Evolutionary conservation across 2,797 vertebrate genomes (phyloP).

Genomic region (Notamacropus eugenii): DNA sequence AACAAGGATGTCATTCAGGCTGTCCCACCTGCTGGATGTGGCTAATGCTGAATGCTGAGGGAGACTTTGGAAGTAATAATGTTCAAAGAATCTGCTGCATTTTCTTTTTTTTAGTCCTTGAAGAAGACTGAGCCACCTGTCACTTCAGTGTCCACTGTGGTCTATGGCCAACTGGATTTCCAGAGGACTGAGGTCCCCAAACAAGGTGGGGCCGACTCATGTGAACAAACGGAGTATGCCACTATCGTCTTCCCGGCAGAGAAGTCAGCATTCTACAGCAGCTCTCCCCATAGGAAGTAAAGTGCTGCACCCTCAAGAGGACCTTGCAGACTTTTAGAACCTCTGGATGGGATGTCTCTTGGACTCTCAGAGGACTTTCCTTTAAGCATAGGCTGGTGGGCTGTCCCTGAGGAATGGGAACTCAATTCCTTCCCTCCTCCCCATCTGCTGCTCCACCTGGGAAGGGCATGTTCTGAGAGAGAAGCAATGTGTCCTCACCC

Average conservation of each 20-base stretch:
- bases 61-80: not conserved
- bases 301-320: not conserved
- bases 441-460: not conserved
- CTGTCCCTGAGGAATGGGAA: not conserved
- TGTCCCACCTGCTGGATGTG: not conserved
- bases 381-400: not conserved
- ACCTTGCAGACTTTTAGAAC: not conserved
- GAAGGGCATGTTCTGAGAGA: fast-evolving
- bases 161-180: slow-evolving; percentile 82
- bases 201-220: fast-evolving
- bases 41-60: not conserved
- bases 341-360: not conserved
- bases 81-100: not conserved
- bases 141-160: slow-evolving; percentile 64
- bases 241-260: slow-evolving; percentile 82
- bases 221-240: slow-evolving; percentile 84
- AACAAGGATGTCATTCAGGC: not conserved
- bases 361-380: not conserved
- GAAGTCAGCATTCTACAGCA: not conserved
- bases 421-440: not conserved
- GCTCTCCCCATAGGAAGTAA: not conserved
- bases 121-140: slow-evolving; percentile 42
- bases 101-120: not conserved
- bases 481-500: too few relatives aligned
- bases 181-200: not conserved